Evolutionary conservation across 2,888 invertebrate species (phyloP), one percentile per base, ranked within the genome.

Genomic region (Lepidochitona cinerea): DNA sequence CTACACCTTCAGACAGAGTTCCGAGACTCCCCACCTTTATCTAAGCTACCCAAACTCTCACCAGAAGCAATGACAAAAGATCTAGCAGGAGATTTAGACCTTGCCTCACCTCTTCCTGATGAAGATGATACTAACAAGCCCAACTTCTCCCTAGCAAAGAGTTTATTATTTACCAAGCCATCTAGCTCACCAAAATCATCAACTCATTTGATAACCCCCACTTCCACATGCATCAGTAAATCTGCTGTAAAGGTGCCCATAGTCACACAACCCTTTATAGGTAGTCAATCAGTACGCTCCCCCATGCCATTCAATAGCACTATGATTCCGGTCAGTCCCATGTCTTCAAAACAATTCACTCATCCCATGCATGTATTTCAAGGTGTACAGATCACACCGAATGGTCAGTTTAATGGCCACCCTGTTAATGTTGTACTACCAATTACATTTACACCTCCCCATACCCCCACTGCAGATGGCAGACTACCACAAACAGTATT

Each of bases 1-100:
- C 76, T 85, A 7, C 85, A 83, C 72, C 77, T 83, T 4, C 78
- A 81, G 14, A 81, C 85, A 18, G 83, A 84, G 67, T 85, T 85
- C 75, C 67, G 59, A 18, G 37, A 36, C 82, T 84, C 49, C 72
- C 79, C 14, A 81, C 82, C 72, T 83, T 75, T 53, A 77, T 76
- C 54, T 79, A 75, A 18, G 84, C 85, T 73, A 84, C 83, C 71
- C 75, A 80, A 66, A 37, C 66, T 35, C 4, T 37, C 71, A 6
- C 65, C 68, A 32, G 67, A 67, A 14, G 23, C 36, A 1, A 33
- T 70, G 18, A 72, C 73, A 12, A 66, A 54, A n/a, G 54, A 68
- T 49, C 41, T 64, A 14, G 70, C 41, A 67, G 53, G 67, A 29
- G 75, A 75, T 33, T 52, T 73, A n/a, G 75, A 75, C 54, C 52